Base-by-base conservation (phyloP, 1,140 invertebrate species). In the Sycobia sp. region DNA sequence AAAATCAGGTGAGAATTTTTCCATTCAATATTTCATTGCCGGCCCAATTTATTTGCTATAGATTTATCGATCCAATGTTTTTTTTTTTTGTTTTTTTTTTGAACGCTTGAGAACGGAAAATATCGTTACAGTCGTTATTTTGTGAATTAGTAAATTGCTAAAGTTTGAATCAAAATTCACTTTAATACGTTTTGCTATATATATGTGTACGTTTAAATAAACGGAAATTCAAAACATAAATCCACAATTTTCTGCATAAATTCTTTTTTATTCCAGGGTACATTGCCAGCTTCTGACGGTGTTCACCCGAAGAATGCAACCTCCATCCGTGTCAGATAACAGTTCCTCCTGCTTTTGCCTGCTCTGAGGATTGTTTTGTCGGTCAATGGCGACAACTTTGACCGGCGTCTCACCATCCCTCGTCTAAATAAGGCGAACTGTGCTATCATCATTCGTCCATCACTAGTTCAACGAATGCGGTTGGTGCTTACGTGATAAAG, bases 1-100 rank as follows among this genome's bases (percentile, higher is more conserved):
- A 85, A 86, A 69, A 88, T 91, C 67, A 90, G 87, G 90, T 90
- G 66, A 49, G 32, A 27, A 47, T n/a, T 10, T n/a, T 25, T 11
- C 13, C 4, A 11, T 2, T 27, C 13, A 27, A 23, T 27, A 47
- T 4, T 27, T 47, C 8, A 10, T 8, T 7, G 2, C n/a, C n/a
- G 11, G 11, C 10, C n/a, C 3, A 3, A 2, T 10, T 13, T 36
- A 10, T 36, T 4, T 36, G n/a, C 11, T 2, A 13, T 36, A 13
- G 11, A 5, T 36, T 36, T 36, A 4, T 3, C 10, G 3, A 36
- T 13, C 10, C 34, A n/a, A n/a, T n/a, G n/a, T n/a, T n/a, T n/a
- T n/a, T n/a, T n/a, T n/a, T n/a, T n/a, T n/a, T n/a, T n/a, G n/a
- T n/a, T n/a, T n/a, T n/a, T n/a, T n/a, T n/a, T n/a, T n/a, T n/a